Evolutionary conservation across 2,888 invertebrate species (phyloP).

Genomic region (Periphyllus acericola): DNA sequence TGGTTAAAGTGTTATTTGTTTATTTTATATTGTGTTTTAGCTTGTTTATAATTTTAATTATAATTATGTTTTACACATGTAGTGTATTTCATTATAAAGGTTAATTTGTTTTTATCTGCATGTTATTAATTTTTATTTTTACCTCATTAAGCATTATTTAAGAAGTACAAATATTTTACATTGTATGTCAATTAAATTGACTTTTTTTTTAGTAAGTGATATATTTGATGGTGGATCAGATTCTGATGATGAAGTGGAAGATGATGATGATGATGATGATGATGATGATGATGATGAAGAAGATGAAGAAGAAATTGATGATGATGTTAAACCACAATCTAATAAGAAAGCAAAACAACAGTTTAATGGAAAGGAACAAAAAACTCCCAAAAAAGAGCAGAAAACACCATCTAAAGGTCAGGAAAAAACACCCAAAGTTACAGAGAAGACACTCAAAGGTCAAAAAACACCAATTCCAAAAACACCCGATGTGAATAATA

Average conservation of each 20-base stretch:
- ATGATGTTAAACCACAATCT: slow-evolving; percentile 62
- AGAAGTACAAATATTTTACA: no score
- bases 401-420: not conserved
- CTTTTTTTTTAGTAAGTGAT: not conserved
- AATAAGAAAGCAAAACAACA: slow-evolving; percentile 64
- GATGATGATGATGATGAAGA: slow-evolving; percentile 65
- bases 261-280: slow-evolving; percentile 64
- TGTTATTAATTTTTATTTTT: no score
- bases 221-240: slow-evolving; percentile 66
- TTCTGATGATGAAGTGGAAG: slow-evolving; percentile 68
- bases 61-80: no score
- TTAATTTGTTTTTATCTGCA: no score
- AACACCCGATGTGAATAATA: slow-evolving; percentile 47
- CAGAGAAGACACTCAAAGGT: slow-evolving; percentile 29
- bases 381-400: slow-evolving; percentile 28
- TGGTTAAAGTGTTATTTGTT: no score
- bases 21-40: no score
- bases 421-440: slow-evolving; percentile 14
- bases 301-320: slow-evolving; percentile 66
- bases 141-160: no score
- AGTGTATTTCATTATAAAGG: no score
- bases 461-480: slow-evolving; percentile 33
- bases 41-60: no score
- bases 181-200: no score
- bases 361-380: slow-evolving; percentile 56